phyloP scores from a whole-genome alignment of 2,888 invertebrate species.

The Rhagonycha lutea region DNA sequence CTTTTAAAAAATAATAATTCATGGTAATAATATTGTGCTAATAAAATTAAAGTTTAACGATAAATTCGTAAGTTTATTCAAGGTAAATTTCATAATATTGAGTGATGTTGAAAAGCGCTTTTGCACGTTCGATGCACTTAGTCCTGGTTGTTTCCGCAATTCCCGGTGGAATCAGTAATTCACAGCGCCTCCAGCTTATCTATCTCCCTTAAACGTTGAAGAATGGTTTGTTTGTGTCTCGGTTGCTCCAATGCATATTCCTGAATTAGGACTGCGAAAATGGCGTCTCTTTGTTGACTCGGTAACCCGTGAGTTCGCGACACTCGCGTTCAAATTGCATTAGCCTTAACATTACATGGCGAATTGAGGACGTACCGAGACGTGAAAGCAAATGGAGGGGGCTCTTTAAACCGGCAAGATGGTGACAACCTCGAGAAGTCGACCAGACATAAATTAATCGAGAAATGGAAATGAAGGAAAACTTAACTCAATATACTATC shows the following conservation, averaged over 20 bases:
- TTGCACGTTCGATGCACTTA: slow-evolving; percentile 31
- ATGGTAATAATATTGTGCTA: background rate
- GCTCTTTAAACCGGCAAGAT: slow-evolving; percentile 46
- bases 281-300: slow-evolving; percentile 55
- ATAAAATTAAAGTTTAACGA: background rate
- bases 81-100: background rate
- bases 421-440: slow-evolving; percentile 45
- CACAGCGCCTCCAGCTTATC: slow-evolving; percentile 24
- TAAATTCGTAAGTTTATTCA: background rate
- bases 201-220: slow-evolving; percentile 24
- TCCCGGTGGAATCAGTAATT: slow-evolving; percentile 31
- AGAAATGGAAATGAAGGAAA: slow-evolving; percentile 43
- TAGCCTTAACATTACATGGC: slow-evolving; percentile 60
- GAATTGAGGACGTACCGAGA: slow-evolving; percentile 59
- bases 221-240: slow-evolving; percentile 24
- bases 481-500: slow-evolving; percentile 38
- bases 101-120: background rate
- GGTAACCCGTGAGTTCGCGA: slow-evolving; percentile 54
- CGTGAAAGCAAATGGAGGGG: slow-evolving; percentile 51
- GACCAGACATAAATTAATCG: slow-evolving; percentile 51
- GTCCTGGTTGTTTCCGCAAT: slow-evolving; percentile 30
- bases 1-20: background rate
- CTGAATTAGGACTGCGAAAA: slow-evolving; percentile 44
- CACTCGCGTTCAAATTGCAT: slow-evolving; percentile 58
- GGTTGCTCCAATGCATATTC: slow-evolving; percentile 24